Evolutionary conservation across 1,140 invertebrate species (phyloP).

Genomic region (Saccostrea glomerata): DNA sequence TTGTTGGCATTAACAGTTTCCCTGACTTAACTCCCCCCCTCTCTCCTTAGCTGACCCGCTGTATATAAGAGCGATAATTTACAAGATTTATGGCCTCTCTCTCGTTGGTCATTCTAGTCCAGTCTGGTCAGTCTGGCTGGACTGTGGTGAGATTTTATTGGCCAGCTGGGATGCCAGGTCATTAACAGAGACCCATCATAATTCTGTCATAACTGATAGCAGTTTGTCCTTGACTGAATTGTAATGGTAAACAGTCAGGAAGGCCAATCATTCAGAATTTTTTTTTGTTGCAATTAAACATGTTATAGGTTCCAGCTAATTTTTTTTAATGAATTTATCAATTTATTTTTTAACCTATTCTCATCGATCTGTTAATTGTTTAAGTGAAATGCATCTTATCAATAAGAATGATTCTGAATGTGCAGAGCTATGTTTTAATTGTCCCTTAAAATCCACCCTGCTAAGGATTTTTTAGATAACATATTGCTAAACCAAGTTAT

Average conservation of each 20-base stretch:
- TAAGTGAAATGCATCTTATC: no score
- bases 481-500: neutral
- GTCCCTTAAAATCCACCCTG: no score
- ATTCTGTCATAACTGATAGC: slow-evolving; percentile 19
- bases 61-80: neutral
- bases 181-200: slow-evolving; percentile 25
- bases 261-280: no score
- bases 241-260: neutral
- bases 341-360: no score
- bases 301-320: no score
- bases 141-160: slow-evolving; percentile 9
- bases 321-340: no score
- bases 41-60: slow-evolving; percentile 19
- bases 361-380: no score
- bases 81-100: slow-evolving; percentile 14
- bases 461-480: no score
- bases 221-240: neutral
- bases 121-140: neutral
- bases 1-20: neutral
- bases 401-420: no score
- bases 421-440: no score
- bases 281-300: no score
- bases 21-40: neutral
- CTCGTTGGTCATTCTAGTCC: neutral
- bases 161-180: neutral